Conservation (phyloP, 2,888 invertebrate genomes). For the Aspidiotus destructor region DNA sequence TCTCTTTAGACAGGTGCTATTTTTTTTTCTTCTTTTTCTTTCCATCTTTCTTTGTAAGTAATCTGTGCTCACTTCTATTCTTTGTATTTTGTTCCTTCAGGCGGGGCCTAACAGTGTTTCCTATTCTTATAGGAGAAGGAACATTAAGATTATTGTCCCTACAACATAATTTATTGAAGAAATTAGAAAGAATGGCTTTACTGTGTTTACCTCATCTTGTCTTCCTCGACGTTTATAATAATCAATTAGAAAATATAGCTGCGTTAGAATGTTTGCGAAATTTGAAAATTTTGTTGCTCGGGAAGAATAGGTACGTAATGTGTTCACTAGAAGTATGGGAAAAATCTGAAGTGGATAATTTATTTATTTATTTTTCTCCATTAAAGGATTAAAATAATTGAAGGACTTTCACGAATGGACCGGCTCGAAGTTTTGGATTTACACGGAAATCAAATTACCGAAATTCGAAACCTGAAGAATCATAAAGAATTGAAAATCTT, state of each 20-base stretch:
- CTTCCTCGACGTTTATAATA: conserved; percentile 88
- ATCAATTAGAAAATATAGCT: conserved; percentile 79
- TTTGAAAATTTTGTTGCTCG: conserved; percentile 74
- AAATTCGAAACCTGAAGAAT: conserved; percentile 58
- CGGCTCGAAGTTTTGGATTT: conserved; percentile 85
- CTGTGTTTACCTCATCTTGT: conserved; percentile 61
- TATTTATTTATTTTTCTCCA: conserved; percentile 8
- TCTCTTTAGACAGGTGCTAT: conserved; percentile 65
- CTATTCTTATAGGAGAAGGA: conserved; percentile 69
- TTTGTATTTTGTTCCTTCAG: conserved; percentile 43
- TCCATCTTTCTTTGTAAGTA: neutral
- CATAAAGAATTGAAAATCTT: conserved; percentile 74
- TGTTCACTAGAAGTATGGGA: neutral
- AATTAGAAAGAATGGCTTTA: conserved; percentile 53
- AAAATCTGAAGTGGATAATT: neutral
- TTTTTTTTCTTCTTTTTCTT: neutral
- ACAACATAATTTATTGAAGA: conserved; percentile 81
- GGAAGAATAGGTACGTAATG: conserved; percentile 67
- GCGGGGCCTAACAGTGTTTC: conserved; percentile 71
- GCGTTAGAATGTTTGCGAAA: conserved; percentile 67
- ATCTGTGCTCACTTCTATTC: neutral
- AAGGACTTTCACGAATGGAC: conserved; percentile 58
- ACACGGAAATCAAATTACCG: conserved; percentile 79
- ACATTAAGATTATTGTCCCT: conserved; percentile 73
- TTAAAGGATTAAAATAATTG: conserved; percentile 65